A percentile compares a stretch with the other conserved stretches of the same genome.
These are phyloP conservation scores for Ptychochromis oligacanthus DNA, from an alignment of 2,113 vertebrate species.

Conservation along the genomic window DNA sequence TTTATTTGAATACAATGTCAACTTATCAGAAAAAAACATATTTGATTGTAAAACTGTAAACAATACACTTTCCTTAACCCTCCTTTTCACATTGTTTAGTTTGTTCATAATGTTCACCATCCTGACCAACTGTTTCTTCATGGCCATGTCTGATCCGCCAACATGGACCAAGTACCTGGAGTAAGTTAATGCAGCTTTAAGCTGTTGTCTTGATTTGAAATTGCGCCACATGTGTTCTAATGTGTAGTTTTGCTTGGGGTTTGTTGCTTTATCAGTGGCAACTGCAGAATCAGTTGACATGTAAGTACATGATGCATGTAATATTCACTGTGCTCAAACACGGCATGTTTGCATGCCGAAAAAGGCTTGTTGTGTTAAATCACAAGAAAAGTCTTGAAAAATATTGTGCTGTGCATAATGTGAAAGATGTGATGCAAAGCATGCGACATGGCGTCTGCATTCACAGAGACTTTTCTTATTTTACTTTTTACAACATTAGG, in stretches of 20 bases:
- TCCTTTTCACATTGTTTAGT: slow-evolving; percentile 87
- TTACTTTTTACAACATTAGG: not conserved
- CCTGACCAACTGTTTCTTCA: slow-evolving; percentile 98
- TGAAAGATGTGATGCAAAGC: not conserved
- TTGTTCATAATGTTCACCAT: slow-evolving; percentile 99
- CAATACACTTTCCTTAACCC: slow-evolving; percentile 82
- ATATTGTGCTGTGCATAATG: slow-evolving; percentile 29
- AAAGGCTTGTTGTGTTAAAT: not conserved
- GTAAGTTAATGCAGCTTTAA: slow-evolving; percentile 84
- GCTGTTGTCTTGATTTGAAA: slow-evolving; percentile 25
- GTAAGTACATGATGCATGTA: slow-evolving; percentile 62
- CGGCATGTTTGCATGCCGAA: slow-evolving; percentile 45
- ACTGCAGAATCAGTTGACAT: slow-evolving; percentile 64
- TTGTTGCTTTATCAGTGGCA: slow-evolving; percentile 72
- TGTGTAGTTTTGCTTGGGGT: slow-evolving; percentile 69
- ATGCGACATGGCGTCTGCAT: slow-evolving; percentile 52
- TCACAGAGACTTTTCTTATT: not conserved
- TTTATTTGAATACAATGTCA: not conserved
- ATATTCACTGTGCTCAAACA: slow-evolving; percentile 33
- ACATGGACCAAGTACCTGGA: slow-evolving; percentile 97
- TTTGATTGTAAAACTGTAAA: not conserved
- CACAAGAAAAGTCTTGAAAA: not conserved
- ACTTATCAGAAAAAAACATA: not conserved
- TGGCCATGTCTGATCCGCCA: slow-evolving; percentile 94
- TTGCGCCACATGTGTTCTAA: slow-evolving; percentile 53